phyloP scores from a whole-genome alignment of 2,888 invertebrate genomes.

The Agapostemon virescens region DNA sequence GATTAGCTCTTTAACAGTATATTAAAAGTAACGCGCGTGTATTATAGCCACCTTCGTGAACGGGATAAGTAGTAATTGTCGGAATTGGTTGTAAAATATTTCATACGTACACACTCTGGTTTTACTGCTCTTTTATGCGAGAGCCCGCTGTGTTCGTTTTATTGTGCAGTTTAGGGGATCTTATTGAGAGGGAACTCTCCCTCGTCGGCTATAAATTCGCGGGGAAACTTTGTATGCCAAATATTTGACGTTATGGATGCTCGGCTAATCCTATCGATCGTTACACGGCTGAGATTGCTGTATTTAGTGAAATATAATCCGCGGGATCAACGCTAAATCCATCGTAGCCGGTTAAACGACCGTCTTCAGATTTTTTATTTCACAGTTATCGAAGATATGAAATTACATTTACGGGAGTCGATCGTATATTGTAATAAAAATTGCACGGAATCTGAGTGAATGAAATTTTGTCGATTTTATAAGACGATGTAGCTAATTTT shows the following conservation, averaged over 20 bases:
- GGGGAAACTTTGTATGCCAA: neutral
- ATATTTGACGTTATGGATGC: neutral
- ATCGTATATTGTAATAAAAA: too few relatives aligned
- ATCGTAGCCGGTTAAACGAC: too few relatives aligned
- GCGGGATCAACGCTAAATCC: too few relatives aligned
- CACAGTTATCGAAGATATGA: too few relatives aligned
- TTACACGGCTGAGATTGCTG: too few relatives aligned
- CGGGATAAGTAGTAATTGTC: conserved; percentile 13
- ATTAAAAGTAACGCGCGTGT: conserved; percentile 13
- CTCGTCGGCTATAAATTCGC: neutral
- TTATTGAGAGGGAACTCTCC: neutral
- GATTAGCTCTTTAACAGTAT: conserved; percentile 11
- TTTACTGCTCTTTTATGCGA: conserved; percentile 4
- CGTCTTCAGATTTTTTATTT: too few relatives aligned
- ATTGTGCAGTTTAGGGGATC: neutral
- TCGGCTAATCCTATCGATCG: neutral
- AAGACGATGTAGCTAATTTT: too few relatives aligned
- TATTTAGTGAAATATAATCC: too few relatives aligned
- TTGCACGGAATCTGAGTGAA: too few relatives aligned
- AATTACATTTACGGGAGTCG: too few relatives aligned
- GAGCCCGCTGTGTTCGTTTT: neutral
- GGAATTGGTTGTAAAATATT: conserved; percentile 10
- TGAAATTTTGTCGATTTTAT: too few relatives aligned
- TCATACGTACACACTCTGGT: neutral
- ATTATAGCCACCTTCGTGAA: conserved; percentile 4